Conservation (phyloP, 2,797 vertebrate genomes). For the Acanthis flammea region DNA sequence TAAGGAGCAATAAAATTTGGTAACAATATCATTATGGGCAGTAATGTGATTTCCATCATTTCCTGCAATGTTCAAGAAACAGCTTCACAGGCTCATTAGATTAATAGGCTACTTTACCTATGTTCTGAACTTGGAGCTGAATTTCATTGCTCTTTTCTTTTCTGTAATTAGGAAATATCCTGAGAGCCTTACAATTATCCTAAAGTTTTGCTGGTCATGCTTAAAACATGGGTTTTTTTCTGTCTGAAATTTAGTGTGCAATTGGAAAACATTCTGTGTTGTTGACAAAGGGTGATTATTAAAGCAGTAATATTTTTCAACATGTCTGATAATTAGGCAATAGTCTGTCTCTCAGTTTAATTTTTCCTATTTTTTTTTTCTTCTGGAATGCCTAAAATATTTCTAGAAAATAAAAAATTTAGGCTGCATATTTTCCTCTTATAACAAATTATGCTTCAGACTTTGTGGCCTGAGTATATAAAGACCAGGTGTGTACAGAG, state of each 20-base stretch:
- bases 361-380: neutral
- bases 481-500: neutral
- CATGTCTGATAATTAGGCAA: neutral
- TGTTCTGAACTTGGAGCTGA: neutral
- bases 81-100: neutral
- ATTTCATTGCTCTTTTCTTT: neutral
- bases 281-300: neutral
- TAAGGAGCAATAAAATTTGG: constrained; percentile 5
- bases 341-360: neutral
- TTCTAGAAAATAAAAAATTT: neutral
- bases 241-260: neutral
- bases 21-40: neutral
- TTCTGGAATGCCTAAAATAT: neutral
- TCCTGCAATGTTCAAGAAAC: neutral
- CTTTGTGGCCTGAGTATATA: neutral
- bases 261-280: neutral
- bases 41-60: neutral
- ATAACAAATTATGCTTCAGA: neutral
- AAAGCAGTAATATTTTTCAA: neutral
- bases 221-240: neutral
- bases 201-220: neutral
- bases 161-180: neutral
- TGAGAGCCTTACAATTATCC: neutral
- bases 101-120: neutral
- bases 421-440: neutral